A percentile compares a stretch with the other conserved stretches of the same genome.
Conservation (phyloP, 2,113 vertebrate genomes). For the Etheostoma cragini region DNA sequence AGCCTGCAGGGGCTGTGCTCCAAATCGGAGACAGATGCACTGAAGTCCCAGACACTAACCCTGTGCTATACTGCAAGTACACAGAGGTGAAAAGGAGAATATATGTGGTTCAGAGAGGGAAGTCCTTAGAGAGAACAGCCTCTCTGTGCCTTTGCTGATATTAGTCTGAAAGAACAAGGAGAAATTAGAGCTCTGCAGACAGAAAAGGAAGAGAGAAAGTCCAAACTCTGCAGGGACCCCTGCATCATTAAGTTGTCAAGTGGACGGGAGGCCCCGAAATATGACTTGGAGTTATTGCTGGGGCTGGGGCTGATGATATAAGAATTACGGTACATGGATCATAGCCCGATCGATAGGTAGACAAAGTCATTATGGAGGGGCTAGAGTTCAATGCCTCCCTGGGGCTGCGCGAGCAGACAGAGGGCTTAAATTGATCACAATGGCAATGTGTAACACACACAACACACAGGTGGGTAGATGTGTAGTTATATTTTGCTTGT, state of each 20-base stretch:
- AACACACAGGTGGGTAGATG: constrained; percentile 74
- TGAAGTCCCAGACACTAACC: constrained; percentile 64
- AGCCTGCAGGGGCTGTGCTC: constrained; percentile 78
- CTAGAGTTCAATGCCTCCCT: constrained; percentile 83
- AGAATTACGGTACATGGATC: constrained; percentile 87
- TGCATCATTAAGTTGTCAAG: constrained; percentile 85
- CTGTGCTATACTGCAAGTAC: constrained; percentile 51
- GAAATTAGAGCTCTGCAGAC: constrained; percentile 73
- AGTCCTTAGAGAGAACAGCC: constrained; percentile 71
- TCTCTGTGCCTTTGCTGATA: constrained; percentile 65
- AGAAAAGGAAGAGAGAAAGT: constrained; percentile 36
- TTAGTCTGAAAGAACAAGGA: constrained; percentile 80
- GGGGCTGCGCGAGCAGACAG: constrained; percentile 59
- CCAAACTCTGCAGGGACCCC: constrained; percentile 75
- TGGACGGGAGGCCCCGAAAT: constrained; percentile 78
- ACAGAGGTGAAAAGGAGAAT: constrained; percentile 63
- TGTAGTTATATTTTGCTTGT: constrained; percentile 75
- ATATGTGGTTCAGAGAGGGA: constrained; percentile 64
- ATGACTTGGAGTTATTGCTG: constrained; percentile 83
- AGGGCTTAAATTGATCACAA: constrained; percentile 77
- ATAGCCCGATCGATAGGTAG: constrained; percentile 82
- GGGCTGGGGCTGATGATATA: constrained; percentile 80
- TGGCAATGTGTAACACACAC: constrained; percentile 71
- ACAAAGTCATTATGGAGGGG: constrained; percentile 85
- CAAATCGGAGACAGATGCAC: constrained; percentile 78